Conservation (phyloP, 2,888 invertebrate genomes). For the Marasmarcha lunaedactyla region DNA sequence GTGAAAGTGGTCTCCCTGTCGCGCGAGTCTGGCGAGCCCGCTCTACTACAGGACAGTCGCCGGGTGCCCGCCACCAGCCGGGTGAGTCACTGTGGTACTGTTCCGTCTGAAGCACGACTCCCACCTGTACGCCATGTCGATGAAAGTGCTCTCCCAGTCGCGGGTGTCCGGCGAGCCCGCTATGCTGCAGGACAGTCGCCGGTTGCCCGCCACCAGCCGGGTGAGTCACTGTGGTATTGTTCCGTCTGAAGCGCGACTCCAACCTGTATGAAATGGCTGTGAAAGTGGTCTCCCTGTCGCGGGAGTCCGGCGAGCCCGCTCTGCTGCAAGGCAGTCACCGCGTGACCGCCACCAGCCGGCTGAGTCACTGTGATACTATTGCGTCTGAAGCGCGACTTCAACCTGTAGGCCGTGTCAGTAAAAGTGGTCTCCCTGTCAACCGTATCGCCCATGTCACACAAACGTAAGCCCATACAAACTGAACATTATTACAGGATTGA, state of each 20-base stretch:
- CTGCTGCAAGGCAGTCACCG: too few relatives aligned
- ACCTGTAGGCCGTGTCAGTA: slow-evolving; percentile 39
- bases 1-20: slow-evolving; percentile 39
- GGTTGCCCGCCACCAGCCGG: slow-evolving; percentile 55
- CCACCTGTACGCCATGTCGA: slow-evolving; percentile 39
- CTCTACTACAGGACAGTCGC: slow-evolving; percentile 36
- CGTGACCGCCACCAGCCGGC: slow-evolving; percentile 58
- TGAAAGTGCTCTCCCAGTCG: slow-evolving; percentile 33
- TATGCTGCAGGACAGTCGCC: slow-evolving; percentile 23
- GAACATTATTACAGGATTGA: too few relatives aligned
- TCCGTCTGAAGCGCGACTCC: slow-evolving; percentile 48
- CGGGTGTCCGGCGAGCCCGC: slow-evolving; percentile 26
- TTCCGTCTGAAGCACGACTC: slow-evolving; percentile 50
- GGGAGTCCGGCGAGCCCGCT: slow-evolving; percentile 29
- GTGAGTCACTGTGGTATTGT: too few relatives aligned
- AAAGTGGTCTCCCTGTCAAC: too few relatives aligned
- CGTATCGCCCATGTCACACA: background rate
- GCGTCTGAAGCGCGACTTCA: slow-evolving; percentile 48
- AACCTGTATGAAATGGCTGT: slow-evolving; percentile 40
- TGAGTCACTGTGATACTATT: too few relatives aligned
- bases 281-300: slow-evolving; percentile 38
- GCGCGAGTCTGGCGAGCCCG: slow-evolving; percentile 26
- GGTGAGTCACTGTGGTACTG: too few relatives aligned
- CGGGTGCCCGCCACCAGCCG: slow-evolving; percentile 57
- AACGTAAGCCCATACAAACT: background rate